Base-by-base conservation (phyloP, 2,888 invertebrate genomes). In the Xylota segnis region DNA sequence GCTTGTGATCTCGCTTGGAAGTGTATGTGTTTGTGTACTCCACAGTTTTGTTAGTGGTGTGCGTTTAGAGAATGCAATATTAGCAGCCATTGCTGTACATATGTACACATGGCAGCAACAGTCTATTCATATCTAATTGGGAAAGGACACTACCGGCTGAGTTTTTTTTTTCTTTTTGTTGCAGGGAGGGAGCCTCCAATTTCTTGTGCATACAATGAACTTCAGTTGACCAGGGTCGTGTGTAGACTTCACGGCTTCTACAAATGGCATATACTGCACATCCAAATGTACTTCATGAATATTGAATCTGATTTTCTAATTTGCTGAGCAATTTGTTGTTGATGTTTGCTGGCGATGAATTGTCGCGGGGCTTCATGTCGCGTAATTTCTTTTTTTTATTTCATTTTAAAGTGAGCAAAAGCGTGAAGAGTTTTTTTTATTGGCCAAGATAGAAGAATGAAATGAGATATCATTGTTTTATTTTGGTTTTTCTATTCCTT, bases 181-280 rank as follows among this genome's bases (percentile, higher is more conserved):
- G 27, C 14, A 32, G 29, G 63, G 47, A 45, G 50, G 61, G 34
- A 79, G 72, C 61, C 59, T 76, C 82, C 86, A 82, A 86, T 86
- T 86, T 82, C 82, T 86, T 82, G 82, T 86, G 86, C 86, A 86
- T 82, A 86, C 86, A 86, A 86, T 82, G 76, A 86, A 86, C 86
- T 82, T 86, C 86, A 86, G 82, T 82, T 86, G 86, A 86, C 86
- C 86, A 82, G 86, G 86, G 86, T 86, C 86, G 86, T 76, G 82
- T 86, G 86, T 43, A 82, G 86, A 82, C 82, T 63, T 77, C n/a
- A 86, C 68, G 86, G 82, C 71, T 68, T 72, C 50, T 66, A 86
- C 72, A 86, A 86, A 82, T 77, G 82, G 86, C 86, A 82, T 82
- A 63, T 59, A 86, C 82, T 86, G 86, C 86, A 86, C 86, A 86